Evolutionary conservation across 2,888 invertebrate genomes (phyloP).

Genomic region (Acanthoscelides obtectus): DNA sequence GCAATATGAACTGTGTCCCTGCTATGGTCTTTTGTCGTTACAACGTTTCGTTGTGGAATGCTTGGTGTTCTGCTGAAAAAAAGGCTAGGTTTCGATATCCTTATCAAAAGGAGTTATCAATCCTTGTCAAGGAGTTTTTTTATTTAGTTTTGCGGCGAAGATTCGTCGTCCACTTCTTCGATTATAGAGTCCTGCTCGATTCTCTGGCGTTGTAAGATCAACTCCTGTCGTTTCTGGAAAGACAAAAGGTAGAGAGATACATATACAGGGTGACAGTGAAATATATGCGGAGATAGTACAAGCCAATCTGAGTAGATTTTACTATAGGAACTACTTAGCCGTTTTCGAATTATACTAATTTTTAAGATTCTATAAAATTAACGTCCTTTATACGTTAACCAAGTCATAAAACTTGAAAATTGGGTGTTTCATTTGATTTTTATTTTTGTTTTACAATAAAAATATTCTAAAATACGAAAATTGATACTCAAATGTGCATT

Average conservation of each 20-base stretch:
- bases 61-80: conserved; percentile 12
- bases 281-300: too few relatives aligned
- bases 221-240: conserved; percentile 55
- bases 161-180: conserved; percentile 63
- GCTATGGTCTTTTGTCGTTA: neutral
- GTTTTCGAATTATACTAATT: too few relatives aligned
- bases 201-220: conserved; percentile 55
- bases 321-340: too few relatives aligned
- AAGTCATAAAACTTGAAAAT: too few relatives aligned
- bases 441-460: too few relatives aligned
- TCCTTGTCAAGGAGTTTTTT: neutral
- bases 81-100: neutral
- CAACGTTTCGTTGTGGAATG: conserved; percentile 14
- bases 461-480: too few relatives aligned
- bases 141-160: conserved; percentile 49
- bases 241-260: conserved; percentile 7
- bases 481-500: too few relatives aligned
- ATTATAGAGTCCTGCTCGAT: conserved; percentile 67
- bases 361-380: too few relatives aligned
- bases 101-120: conserved; percentile 5
- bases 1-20: neutral
- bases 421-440: too few relatives aligned
- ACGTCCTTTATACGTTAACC: too few relatives aligned
- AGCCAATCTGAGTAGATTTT: too few relatives aligned
- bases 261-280: too few relatives aligned